phyloP scores from a whole-genome alignment of 2,888 invertebrate genomes.

The Disparrhopalites patrizii region DNA sequence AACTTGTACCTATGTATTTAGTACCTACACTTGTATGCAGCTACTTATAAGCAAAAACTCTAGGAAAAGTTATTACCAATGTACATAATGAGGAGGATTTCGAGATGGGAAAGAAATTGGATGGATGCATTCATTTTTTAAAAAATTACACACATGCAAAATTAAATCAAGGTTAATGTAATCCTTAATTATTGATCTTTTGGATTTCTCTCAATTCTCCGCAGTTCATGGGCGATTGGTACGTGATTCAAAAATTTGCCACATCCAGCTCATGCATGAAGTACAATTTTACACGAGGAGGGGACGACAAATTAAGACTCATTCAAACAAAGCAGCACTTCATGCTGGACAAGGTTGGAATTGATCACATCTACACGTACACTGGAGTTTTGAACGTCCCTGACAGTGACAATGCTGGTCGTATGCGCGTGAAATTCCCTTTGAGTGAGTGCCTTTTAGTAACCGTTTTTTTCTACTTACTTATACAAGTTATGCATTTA shows the following conservation, averaged over 20 bases:
- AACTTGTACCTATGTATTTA: too few species aligned
- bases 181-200: too few species aligned
- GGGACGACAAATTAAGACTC: constrained; percentile 62
- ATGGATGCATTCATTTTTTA: too few species aligned
- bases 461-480: too few species aligned
- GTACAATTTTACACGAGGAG: constrained; percentile 67
- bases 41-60: too few species aligned
- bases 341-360: constrained; percentile 62
- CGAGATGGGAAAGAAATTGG: too few species aligned
- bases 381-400: constrained; percentile 66
- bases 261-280: constrained; percentile 74
- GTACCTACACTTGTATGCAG: too few species aligned
- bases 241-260: constrained; percentile 68
- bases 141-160: too few species aligned
- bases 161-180: too few species aligned
- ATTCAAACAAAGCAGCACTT: constrained; percentile 69
- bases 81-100: too few species aligned
- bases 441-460: constrained; percentile 62
- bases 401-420: constrained; percentile 56
- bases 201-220: constrained; percentile 7
- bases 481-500: too few species aligned
- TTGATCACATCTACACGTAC: constrained; percentile 73
- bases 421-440: constrained; percentile 73
- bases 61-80: too few species aligned
- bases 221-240: constrained; percentile 75